Base-by-base conservation (phyloP, 2,797 vertebrate genomes). In the Syngnathus acus region DNA sequence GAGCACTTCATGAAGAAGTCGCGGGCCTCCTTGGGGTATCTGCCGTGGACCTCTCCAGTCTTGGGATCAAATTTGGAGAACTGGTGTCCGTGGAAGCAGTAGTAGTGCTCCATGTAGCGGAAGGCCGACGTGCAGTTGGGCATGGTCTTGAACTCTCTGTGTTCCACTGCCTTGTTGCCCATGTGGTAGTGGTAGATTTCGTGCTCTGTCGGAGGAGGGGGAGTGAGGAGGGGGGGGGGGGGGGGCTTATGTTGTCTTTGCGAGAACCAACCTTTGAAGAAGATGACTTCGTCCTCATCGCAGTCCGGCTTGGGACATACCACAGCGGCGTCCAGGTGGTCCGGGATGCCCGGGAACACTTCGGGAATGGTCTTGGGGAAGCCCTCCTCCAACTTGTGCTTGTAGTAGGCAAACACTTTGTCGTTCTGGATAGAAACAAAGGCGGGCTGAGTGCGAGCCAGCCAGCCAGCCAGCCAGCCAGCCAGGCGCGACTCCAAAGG, bases 41-140 rank as follows among this genome's bases (percentile, higher is more conserved):
- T 73, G 1, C 87, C 75, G 0, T 80, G 78, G 62, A 93, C 90
- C 0, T 85, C 65, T 0, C 94, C 93, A 0, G 85, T 91, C 69
- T 84, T 79, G 0, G 94, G 94, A 76, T 94, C 9, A 32, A 96
- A 96, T 68, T 92, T 93, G 70, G 84, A 83, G 87, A 95, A 95
- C 19, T 45, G 45, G 70, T 90, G 83, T 14, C 93, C 93, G 19
- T 84, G 91, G 85, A 95, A 92, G 82, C 94, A 95, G 84, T 92
- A 96, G 72, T 91, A 93, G 60, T 91, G 89, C 16, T 79, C 89
- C 69, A 93, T 74, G 81, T 90, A 94, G 75, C 85, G 89, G 66
- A 92, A 78, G 1, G 92, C 92, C 0, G 90, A 83, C 0, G 89
- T 83, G 78, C 94, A 94, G 71, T 90, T 88, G 17, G 87, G 79